Conservation (phyloP, 1,140 invertebrate species). For the Drosophila jambulina region DNA sequence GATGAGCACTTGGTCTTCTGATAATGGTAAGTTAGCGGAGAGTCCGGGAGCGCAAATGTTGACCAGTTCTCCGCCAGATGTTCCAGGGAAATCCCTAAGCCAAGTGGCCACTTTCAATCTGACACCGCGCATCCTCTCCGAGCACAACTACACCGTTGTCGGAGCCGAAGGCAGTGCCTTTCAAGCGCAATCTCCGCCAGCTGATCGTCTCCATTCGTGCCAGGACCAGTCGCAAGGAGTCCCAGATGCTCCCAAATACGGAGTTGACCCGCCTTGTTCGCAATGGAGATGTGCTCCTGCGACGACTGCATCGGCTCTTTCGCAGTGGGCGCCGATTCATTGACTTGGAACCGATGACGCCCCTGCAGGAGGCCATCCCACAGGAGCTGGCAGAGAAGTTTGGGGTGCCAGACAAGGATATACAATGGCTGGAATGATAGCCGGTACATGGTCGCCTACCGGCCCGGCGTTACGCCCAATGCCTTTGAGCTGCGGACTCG, state of each 20-base stretch:
- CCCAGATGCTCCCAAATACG: not conserved
- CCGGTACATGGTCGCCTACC: not conserved
- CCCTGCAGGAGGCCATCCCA: not conserved
- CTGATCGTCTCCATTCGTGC: not conserved
- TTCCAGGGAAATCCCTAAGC: not conserved
- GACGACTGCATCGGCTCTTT: not conserved
- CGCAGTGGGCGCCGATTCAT: not conserved
- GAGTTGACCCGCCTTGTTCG: not conserved
- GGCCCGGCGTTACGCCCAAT: not conserved
- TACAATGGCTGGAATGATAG: too few relatives aligned
- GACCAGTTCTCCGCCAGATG: not conserved
- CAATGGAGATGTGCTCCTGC: not conserved
- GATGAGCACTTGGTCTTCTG: not conserved
- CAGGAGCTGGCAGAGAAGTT: not conserved
- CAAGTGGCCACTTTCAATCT: not conserved
- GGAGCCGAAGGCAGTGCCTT: not conserved
- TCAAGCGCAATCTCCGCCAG: not conserved
- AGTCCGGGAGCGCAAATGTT: not conserved
- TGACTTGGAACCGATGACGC: not conserved
- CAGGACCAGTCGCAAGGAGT: not conserved
- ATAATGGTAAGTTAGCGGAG: not conserved
- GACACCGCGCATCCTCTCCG: too few relatives aligned
- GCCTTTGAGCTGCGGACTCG: not conserved
- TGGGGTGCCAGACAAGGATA: not conserved
- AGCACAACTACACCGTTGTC: not conserved